Conservation (phyloP, 2,797 vertebrate genomes). For the Gymnothorax reevesii region DNA sequence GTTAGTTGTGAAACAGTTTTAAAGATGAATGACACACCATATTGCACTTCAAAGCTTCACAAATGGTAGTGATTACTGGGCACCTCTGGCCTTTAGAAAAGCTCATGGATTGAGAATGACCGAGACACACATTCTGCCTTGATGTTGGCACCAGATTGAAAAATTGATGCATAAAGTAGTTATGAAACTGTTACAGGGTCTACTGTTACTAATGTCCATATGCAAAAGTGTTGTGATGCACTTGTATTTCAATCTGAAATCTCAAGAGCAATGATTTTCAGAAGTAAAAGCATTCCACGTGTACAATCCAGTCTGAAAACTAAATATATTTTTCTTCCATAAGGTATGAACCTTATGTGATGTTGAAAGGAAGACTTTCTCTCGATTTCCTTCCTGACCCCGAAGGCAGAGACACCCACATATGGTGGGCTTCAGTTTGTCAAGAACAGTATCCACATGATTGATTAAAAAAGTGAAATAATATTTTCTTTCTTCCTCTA, state of each 20-base stretch:
- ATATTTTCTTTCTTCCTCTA: not conserved
- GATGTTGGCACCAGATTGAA: not conserved
- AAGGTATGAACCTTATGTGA: not conserved
- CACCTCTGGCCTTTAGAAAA: not conserved
- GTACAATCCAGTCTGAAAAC: not conserved
- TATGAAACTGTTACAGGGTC: not conserved
- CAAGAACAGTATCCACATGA: not conserved
- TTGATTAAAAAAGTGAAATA: not conserved
- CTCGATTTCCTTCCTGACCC: not conserved
- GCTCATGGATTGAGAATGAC: conserved; percentile 5
- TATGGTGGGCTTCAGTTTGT: not conserved
- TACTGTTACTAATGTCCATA: too few species aligned
- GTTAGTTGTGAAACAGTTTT: not conserved
- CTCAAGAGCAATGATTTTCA: not conserved
- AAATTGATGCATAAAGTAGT: not conserved
- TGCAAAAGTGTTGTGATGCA: not conserved
- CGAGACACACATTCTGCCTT: not conserved
- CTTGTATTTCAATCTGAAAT: not conserved
- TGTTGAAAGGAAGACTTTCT: not conserved
- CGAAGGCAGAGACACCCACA: not conserved
- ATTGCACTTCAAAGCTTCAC: conserved; percentile 16
- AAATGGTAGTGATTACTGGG: not conserved
- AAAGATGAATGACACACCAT: conserved; percentile 11
- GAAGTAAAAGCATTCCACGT: not conserved
- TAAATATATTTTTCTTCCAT: not conserved